Conservation (phyloP, 2,113 vertebrate genomes). For the Synchiropus splendidus region DNA sequence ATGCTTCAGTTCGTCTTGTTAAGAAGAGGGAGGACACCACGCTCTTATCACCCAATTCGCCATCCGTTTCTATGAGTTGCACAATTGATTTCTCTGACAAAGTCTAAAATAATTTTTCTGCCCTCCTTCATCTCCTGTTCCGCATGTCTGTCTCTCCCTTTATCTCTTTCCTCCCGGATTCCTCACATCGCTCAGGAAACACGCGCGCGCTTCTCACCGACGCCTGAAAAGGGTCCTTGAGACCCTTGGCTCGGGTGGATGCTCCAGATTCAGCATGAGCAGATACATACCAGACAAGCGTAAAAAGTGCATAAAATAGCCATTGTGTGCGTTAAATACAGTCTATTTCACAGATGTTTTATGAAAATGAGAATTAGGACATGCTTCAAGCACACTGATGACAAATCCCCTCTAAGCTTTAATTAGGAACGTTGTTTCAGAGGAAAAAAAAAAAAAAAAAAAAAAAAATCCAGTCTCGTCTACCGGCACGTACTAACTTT, state of each 20-base stretch:
- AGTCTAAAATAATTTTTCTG: conserved; percentile 60
- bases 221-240: conserved; percentile 33
- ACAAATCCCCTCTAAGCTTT: conserved; percentile 74
- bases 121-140: conserved; percentile 32
- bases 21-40: conserved; percentile 51
- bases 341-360: conserved; percentile 69
- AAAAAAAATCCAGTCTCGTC: conserved; percentile 46
- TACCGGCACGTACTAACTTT: conserved; percentile 66
- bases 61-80: conserved; percentile 41
- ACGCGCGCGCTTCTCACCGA: conserved; percentile 9
- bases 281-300: conserved; percentile 34
- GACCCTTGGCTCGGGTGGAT: conserved; percentile 24
- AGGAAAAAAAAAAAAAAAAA: conserved; percentile 50
- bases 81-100: conserved; percentile 66
- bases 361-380: conserved; percentile 75
- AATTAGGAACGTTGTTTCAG: conserved; percentile 68
- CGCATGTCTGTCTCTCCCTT: conserved; percentile 23
- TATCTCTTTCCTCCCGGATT: conserved; percentile 14
- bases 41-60: conserved; percentile 65
- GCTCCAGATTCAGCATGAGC: conserved; percentile 30
- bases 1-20: conserved; percentile 55
- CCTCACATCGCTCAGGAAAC: conserved; percentile 24
- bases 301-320: conserved; percentile 43
- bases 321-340: conserved; percentile 61
- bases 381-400: conserved; percentile 65